These are phyloP conservation scores for Heterohyrax brucei DNA, from an alignment of 2,797 vertebrate genomes.

Conservation along the genomic window DNA sequence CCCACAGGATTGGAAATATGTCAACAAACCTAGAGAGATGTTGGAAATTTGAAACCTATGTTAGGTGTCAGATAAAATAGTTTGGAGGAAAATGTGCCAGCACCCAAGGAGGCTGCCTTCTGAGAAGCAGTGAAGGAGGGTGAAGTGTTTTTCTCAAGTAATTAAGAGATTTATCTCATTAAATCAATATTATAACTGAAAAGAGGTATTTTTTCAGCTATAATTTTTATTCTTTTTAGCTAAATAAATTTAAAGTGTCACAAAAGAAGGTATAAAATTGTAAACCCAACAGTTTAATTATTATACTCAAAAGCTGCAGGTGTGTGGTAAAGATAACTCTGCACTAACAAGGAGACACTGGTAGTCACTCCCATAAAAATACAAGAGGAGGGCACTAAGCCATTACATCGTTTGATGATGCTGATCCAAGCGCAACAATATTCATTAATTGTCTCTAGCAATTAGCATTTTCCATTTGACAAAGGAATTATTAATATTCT, in stretches of 20 bases:
- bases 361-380: slow-evolving; percentile 46
- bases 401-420: slow-evolving; percentile 48
- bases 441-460: slow-evolving; percentile 47
- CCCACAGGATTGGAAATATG: slow-evolving; percentile 72
- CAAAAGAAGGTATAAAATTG: slow-evolving; percentile 2
- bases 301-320: slow-evolving; percentile 59
- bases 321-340: background rate
- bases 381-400: slow-evolving; percentile 20
- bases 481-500: slow-evolving; percentile 71
- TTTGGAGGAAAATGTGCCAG: slow-evolving; percentile 10
- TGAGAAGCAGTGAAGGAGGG: background rate
- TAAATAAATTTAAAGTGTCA: background rate
- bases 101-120: slow-evolving; percentile 14
- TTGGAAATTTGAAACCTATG: slow-evolving; percentile 65
- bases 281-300: slow-evolving; percentile 51
- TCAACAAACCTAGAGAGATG: slow-evolving; percentile 73
- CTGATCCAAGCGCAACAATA: background rate
- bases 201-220: slow-evolving; percentile 32
- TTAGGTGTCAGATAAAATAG: slow-evolving; percentile 63
- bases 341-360: slow-evolving; percentile 57
- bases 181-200: background rate
- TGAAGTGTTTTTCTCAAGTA: background rate
- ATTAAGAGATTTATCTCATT: background rate
- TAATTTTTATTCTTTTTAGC: slow-evolving; percentile 53
- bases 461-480: slow-evolving; percentile 67